Percentiles rank a stretch among this genome's conserved stretches.
These are phyloP conservation scores for Pseudomyrmex flavicornis DNA, from an alignment of 1,140 invertebrate species.

Conservation along the genomic window DNA sequence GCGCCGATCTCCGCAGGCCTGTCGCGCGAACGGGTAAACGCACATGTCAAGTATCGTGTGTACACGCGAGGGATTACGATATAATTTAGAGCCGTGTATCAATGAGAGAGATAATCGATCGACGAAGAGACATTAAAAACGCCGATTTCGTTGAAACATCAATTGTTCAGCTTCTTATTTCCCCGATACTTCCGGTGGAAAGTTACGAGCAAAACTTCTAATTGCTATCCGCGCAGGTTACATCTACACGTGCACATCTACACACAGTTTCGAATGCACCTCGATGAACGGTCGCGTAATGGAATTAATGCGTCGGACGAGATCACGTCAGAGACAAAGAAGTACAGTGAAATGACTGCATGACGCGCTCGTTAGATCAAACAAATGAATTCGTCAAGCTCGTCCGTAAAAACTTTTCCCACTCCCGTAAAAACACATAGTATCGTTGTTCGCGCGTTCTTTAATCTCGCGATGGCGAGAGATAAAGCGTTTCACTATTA, in stretches of 20 bases:
- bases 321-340: slow-evolving; percentile 8
- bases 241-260: neutral
- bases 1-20: neutral
- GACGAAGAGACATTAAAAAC: neutral
- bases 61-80: neutral
- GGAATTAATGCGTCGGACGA: slow-evolving; percentile 35
- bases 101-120: slow-evolving; percentile 32
- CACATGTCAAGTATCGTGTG: neutral
- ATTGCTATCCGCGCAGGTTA: slow-evolving; percentile 15
- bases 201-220: slow-evolving; percentile 12
- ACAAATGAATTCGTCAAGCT: slow-evolving; percentile 41
- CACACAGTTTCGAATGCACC: slow-evolving; percentile 2
- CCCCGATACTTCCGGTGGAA: neutral
- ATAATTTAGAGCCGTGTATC: slow-evolving; percentile 6
- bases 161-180: slow-evolving; percentile 22
- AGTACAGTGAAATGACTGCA: neutral
- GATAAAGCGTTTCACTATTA: no score
- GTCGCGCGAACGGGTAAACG: neutral
- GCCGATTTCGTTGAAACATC: neutral
- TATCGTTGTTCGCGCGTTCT: neutral
- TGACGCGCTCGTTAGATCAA: slow-evolving; percentile 27
- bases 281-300: slow-evolving; percentile 31
- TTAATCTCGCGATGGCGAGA: neutral
- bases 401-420: neutral
- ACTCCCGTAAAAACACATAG: neutral